Conservation (phyloP, 2,113 vertebrate species). For the Hemibates koningsi region DNA sequence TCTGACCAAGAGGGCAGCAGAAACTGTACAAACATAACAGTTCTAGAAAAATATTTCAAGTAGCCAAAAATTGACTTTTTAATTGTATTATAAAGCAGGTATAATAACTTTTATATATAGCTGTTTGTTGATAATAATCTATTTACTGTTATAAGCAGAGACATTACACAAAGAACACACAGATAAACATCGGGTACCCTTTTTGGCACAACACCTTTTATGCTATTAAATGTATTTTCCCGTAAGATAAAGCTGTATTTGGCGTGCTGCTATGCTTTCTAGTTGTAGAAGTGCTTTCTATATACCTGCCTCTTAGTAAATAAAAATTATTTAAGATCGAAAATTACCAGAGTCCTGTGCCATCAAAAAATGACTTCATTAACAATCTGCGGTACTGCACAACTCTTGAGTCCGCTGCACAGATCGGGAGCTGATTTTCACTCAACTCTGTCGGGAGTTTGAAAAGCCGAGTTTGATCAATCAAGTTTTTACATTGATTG, state of each 20-base stretch:
- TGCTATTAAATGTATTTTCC: not conserved
- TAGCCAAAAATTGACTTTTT: not conserved
- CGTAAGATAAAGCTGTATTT: not conserved
- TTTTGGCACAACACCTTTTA: not conserved
- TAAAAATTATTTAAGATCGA: not conserved
- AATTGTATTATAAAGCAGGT: not conserved
- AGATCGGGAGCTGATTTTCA: not conserved
- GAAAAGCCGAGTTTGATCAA: not conserved
- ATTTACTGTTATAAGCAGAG: not conserved
- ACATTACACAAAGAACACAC: not conserved
- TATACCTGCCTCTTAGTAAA: not conserved
- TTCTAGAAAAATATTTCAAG: not conserved
- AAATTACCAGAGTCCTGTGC: not conserved
- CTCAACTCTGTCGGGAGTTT: not conserved
- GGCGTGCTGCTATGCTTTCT: not conserved
- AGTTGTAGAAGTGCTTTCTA: not conserved
- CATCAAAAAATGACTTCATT: not conserved
- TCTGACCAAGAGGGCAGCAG: not conserved
- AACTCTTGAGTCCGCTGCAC: not conserved
- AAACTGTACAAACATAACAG: not conserved
- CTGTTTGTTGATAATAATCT: not conserved
- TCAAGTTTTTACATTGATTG: not conserved
- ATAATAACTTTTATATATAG: not conserved
- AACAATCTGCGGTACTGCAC: not conserved
- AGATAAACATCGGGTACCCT: not conserved